Evolutionary conservation across 92 coral and sea anemone genomes (phyloP).

Genomic region (Paramuricea clavata): DNA sequence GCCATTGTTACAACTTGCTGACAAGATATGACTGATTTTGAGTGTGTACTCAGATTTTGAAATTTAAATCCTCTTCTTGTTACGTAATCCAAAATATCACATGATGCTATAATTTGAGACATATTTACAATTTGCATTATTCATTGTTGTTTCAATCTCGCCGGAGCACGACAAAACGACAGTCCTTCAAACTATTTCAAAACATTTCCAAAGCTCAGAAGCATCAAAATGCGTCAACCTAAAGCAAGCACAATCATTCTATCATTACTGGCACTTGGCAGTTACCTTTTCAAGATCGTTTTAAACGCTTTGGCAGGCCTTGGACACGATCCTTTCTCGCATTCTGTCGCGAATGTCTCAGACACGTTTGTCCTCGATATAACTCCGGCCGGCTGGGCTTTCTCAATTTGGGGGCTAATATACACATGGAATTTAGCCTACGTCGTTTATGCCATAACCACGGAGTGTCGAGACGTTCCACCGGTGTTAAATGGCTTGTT

Average conservation of each 20-base stretch:
- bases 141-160: not conserved
- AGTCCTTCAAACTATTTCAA: not conserved
- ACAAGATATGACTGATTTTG: too few relatives aligned
- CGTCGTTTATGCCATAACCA: slow-evolving; percentile 68
- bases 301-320: slow-evolving; percentile 2
- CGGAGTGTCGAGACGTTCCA: slow-evolving; percentile 66
- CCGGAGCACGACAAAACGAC: not conserved
- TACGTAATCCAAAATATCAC: not conserved
- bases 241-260: slow-evolving; percentile 6
- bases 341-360: not conserved
- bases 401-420: slow-evolving; percentile 75
- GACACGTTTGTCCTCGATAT: slow-evolving; percentile 52
- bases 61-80: too few relatives aligned
- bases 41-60: too few relatives aligned
- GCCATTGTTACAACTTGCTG: too few relatives aligned
- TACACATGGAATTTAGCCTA: slow-evolving; percentile 75
- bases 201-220: not conserved
- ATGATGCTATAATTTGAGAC: too few relatives aligned
- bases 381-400: slow-evolving; percentile 77
- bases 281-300: not conserved
- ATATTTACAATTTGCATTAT: not conserved
- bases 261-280: not conserved
- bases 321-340: not conserved
- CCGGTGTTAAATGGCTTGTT: slow-evolving; percentile 66
- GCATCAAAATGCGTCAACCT: not conserved